phyloP scores from a whole-genome alignment of 2,113 vertebrate species.

The Zapus hudsonius region DNA sequence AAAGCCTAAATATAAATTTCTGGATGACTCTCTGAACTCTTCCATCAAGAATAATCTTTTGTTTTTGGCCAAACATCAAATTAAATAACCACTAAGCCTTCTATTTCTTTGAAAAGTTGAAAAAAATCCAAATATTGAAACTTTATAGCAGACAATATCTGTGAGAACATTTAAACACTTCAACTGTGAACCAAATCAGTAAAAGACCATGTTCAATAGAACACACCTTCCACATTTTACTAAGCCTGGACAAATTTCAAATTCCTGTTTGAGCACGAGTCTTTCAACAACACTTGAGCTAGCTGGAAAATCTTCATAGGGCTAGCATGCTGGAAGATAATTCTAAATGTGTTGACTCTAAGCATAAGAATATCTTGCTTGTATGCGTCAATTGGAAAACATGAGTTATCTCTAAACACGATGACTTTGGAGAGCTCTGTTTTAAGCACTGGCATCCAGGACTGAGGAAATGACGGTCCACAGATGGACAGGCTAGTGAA shows the following conservation, averaged over 20 bases:
- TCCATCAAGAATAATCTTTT: conserved; percentile 33
- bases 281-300: not conserved
- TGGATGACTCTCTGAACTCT: conserved; percentile 42
- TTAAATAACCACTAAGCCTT: conserved; percentile 8
- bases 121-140: conserved; percentile 27
- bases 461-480: not conserved
- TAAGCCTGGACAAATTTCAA: conserved; percentile 27
- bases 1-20: conserved; percentile 27
- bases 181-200: not conserved
- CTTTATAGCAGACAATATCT: conserved; percentile 1
- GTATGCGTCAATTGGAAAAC: conserved; percentile 40
- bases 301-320: not conserved
- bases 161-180: not conserved
- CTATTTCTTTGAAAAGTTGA: conserved; percentile 27
- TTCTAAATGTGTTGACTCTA: not conserved
- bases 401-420: conserved; percentile 5
- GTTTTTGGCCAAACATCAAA: conserved; percentile 39
- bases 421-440: not conserved
- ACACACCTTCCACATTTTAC: conserved; percentile 18
- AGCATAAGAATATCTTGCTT: not conserved
- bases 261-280: conserved; percentile 11
- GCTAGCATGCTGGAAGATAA: not conserved
- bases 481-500: not conserved
- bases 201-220: not conserved
- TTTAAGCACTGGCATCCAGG: not conserved